These are phyloP conservation scores for Chiloscyllium punctatum DNA, from an alignment of 2,797 vertebrate species.

Conservation along the genomic window DNA sequence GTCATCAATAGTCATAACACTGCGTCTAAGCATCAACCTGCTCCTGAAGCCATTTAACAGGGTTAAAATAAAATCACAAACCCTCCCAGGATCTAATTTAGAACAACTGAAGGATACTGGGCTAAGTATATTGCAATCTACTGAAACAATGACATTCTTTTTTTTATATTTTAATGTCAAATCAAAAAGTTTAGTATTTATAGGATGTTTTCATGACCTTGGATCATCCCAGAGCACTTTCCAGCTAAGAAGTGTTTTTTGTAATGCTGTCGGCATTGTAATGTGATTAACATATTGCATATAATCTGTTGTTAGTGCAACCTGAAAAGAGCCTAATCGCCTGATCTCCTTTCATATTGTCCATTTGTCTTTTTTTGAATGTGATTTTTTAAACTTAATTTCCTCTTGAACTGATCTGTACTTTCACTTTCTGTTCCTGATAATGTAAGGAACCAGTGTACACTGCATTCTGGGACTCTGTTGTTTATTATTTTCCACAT, in stretches of 20 bases:
- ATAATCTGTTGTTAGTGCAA: background rate
- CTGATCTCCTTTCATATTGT: background rate
- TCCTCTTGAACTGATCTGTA: background rate
- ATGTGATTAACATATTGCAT: background rate
- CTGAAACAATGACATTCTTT: background rate
- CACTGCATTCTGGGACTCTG: background rate
- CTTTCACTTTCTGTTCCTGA: background rate
- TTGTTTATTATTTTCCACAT: background rate
- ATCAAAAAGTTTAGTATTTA: background rate
- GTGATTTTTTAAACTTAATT: background rate
- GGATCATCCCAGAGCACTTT: background rate
- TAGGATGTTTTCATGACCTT: background rate
- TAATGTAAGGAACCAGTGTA: background rate
- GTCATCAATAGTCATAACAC: background rate
- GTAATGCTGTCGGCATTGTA: background rate
- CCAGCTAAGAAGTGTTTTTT: background rate
- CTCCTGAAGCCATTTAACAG: background rate
- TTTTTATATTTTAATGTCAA: background rate
- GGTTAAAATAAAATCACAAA: background rate
- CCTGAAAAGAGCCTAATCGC: too few species aligned
- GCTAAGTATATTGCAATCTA: background rate
- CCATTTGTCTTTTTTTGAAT: background rate
- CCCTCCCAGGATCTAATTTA: background rate
- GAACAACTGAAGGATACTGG: background rate
- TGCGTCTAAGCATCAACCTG: background rate